phyloP scores from a whole-genome alignment of 2,888 invertebrate species.

The Invenusta paracnida region DNA sequence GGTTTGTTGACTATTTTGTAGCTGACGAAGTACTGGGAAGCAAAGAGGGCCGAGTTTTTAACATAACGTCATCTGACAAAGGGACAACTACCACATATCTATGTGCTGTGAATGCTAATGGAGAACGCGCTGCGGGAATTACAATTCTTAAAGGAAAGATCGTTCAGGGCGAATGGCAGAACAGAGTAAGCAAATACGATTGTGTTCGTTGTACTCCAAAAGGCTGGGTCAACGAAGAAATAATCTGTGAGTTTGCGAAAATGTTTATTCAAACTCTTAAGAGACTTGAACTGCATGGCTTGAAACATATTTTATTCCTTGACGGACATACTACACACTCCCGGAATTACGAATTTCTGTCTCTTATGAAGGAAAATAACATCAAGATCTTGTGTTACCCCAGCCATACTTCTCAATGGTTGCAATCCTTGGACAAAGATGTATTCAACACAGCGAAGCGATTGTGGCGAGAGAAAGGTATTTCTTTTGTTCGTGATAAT shows the following conservation, averaged over 20 bases:
- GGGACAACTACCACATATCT: not conserved
- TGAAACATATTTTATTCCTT: not conserved
- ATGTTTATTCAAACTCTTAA: not conserved
- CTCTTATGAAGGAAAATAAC: not conserved
- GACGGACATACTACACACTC: conserved; percentile 8
- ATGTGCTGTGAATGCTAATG: conserved; percentile 11
- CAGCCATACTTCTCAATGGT: not conserved
- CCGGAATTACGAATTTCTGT: conserved; percentile 9
- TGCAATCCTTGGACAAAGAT: conserved; percentile 25
- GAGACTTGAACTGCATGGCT: not conserved
- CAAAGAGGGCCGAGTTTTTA: not conserved
- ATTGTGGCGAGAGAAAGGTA: not conserved
- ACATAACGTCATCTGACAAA: not conserved
- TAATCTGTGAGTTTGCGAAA: not conserved
- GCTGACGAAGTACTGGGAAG: not conserved
- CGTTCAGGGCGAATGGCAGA: not conserved
- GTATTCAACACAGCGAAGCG: conserved; percentile 5
- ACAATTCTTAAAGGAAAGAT: not conserved
- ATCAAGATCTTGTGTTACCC: not conserved
- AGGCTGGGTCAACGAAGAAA: not conserved
- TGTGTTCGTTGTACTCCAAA: not conserved
- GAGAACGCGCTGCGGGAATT: not conserved
- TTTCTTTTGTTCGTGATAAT: conserved; percentile 2
- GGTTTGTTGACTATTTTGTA: not conserved
- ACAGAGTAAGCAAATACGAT: not conserved